Conservation (phyloP, 2,113 vertebrate genomes). For the Ammodytes dubius region DNA sequence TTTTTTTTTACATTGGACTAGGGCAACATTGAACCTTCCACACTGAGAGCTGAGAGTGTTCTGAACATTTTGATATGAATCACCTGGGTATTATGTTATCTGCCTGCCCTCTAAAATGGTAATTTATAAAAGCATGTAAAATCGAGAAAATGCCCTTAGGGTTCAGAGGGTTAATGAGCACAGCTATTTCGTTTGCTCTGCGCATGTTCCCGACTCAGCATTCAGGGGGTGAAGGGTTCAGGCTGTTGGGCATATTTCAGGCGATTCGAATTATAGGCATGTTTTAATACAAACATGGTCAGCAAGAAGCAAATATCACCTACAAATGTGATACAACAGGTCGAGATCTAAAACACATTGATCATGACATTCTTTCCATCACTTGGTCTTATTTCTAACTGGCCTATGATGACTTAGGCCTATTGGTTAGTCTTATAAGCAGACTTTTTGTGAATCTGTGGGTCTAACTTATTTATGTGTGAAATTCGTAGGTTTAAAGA, state of each 20-base stretch:
- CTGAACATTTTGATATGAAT: too few species aligned
- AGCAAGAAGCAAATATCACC: neutral
- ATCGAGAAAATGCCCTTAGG: too few species aligned
- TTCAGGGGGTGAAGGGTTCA: conserved; percentile 26
- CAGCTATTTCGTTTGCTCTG: conserved; percentile 85
- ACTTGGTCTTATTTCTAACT: neutral
- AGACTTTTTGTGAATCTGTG: neutral
- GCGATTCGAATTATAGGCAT: conserved; percentile 8
- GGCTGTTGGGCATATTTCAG: neutral
- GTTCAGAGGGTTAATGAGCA: too few species aligned
- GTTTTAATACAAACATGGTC: neutral
- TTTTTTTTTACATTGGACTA: too few species aligned
- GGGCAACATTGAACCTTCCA: too few species aligned
- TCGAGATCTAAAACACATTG: neutral
- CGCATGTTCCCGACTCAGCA: conserved; percentile 75
- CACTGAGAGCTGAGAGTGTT: too few species aligned
- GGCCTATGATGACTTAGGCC: too few species aligned
- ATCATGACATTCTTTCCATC: neutral
- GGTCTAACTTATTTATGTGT: neutral
- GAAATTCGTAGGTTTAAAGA: neutral
- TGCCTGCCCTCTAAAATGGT: too few species aligned
- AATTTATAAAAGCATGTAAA: too few species aligned
- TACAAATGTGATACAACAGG: neutral
- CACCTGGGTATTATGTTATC: too few species aligned
- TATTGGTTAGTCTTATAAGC: too few species aligned